Evolutionary conservation across 2,888 invertebrate genomes (phyloP), one percentile per base, ranked within the genome.

Genomic region (Ochropleura leucogaster): DNA sequence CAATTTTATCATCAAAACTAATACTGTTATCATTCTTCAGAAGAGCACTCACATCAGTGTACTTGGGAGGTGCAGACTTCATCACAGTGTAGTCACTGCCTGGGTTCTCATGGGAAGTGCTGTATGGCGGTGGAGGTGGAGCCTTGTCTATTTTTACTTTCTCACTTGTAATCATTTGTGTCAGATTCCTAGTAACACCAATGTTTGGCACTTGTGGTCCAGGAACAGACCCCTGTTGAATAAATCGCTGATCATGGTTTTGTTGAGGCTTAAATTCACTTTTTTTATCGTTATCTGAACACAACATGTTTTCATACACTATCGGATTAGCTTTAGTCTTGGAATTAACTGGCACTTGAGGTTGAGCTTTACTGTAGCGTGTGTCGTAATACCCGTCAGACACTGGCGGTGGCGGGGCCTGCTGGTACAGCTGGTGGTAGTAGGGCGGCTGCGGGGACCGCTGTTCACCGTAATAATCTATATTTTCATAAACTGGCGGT

Each of bases 301-400:
- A 96, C 86, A 94, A 90, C 96, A 96, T 95, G 81, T 96, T 96
- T 92, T 96, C 97, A 92, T 94, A 97, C 87, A 94, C 95, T 87
- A 85, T 89, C 77, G 95, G 96, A 90, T 90, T 95, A 83, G 88
- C 85, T 90, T 94, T 95, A 81, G 93, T 90, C 88, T 95, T 96
- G 40, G 94, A 92, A 82, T 97, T 97, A 40, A 97, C 97, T 75
- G 98, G 98, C 62, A 98, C 98, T 94, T 98, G 98, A 0, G 98
- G 98, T 90, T 98, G 98, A 12, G 98, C 98, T 92, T 98, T 98
- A 82, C 98, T 97, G 85, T 97, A 97, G 59, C 95, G 94, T n/a
- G 96, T 96, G 90, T 95, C 97, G 95, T 93, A 97, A 91, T 95
- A 96, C 0, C 95, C 95, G 86, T 95, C 95, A 9, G 96, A 89